Conservation (phyloP, 2,113 vertebrate genomes). For the Halichoeres trimaculatus region DNA sequence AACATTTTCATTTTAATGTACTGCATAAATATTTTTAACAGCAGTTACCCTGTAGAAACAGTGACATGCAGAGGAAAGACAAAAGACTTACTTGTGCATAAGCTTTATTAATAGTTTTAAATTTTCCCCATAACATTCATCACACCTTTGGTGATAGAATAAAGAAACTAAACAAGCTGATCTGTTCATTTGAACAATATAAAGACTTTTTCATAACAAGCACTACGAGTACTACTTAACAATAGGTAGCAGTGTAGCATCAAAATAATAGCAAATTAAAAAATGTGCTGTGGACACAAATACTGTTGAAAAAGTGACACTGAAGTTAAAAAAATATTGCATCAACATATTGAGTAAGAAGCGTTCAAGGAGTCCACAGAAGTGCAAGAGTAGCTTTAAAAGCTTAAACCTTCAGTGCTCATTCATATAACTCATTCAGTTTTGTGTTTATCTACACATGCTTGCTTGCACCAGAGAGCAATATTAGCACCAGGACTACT, state of each 20-base stretch:
- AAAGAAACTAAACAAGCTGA: conserved; percentile 26
- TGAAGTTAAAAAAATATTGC: not conserved
- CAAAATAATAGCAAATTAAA: conserved; percentile 9
- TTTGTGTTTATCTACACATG: conserved; percentile 21
- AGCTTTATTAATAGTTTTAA: conserved; percentile 73
- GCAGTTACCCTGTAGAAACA: no score
- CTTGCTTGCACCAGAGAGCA: not conserved
- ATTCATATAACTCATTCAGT: conserved; percentile 4
- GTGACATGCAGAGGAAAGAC: conserved; percentile 9
- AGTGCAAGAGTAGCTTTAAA: conserved; percentile 8
- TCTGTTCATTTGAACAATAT: conserved; percentile 34
- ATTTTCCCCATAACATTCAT: conserved; percentile 48
- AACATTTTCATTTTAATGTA: no score
- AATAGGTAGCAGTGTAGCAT: not conserved
- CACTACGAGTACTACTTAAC: conserved; percentile 40
- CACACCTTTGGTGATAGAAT: conserved; percentile 47
- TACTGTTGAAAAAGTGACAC: conserved; percentile 5
- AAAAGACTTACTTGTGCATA: conserved; percentile 22
- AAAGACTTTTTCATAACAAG: conserved; percentile 22
- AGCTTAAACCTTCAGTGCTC: conserved; percentile 3
- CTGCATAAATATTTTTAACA: no score
- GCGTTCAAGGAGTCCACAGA: not conserved
- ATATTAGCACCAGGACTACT: conserved; percentile 9
- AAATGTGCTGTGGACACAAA: conserved; percentile 5
- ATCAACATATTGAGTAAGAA: not conserved